A percentile compares a stretch with the other conserved stretches of the same genome.
phyloP scores from a whole-genome alignment of 2,113 vertebrate genomes.

The Leiothrix lutea region DNA sequence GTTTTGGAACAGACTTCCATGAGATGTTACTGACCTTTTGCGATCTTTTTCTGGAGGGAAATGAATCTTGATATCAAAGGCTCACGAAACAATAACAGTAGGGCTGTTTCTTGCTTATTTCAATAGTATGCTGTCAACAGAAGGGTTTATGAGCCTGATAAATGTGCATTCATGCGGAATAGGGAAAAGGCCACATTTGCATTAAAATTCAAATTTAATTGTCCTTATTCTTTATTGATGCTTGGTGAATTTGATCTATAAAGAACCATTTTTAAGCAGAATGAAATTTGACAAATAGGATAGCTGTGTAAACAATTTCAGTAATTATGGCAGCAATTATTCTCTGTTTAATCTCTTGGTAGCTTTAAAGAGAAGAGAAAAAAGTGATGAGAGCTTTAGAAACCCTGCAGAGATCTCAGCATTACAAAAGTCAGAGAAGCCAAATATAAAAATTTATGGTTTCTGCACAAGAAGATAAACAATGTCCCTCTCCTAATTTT shows the following conservation, averaged over 20 bases:
- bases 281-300: conserved; percentile 53
- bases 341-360: conserved; percentile 2
- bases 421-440: neutral
- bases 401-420: neutral
- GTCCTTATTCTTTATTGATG: conserved; percentile 74
- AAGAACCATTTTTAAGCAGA: conserved; percentile 48
- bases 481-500: neutral
- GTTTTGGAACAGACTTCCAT: conserved; percentile 3
- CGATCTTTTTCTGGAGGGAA: conserved; percentile 43
- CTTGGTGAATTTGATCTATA: conserved; percentile 67
- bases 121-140: conserved; percentile 56
- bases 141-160: conserved; percentile 58
- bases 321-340: conserved; percentile 63
- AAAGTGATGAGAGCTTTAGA: neutral
- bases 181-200: conserved; percentile 83
- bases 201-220: conserved; percentile 81
- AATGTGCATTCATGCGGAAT: conserved; percentile 69
- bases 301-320: conserved; percentile 61
- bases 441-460: neutral
- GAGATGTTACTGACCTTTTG: conserved; percentile 58
- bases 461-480: neutral
- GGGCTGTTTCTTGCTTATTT: conserved; percentile 51
- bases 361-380: neutral
- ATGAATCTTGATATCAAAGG: conserved; percentile 60
- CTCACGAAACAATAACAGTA: conserved; percentile 61